Base-by-base conservation (phyloP, 2,797 vertebrate species). In the Clarias pachynema region DNA sequence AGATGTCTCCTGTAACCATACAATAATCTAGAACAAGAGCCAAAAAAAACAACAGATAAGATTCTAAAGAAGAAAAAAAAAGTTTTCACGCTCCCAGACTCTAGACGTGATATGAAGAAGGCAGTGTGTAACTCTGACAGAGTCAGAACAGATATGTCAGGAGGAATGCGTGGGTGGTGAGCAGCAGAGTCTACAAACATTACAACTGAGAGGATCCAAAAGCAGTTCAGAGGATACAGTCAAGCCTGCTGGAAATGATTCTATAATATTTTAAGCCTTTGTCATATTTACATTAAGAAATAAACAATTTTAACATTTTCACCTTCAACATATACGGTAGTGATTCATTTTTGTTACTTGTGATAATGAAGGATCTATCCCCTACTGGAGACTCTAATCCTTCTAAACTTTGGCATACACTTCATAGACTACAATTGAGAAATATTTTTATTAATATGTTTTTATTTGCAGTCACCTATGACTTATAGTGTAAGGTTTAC, bases 121-220 rank as follows among this genome's bases (percentile, higher is more conserved):
- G 40, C 59, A 68, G 59, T 63, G 34, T 15, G 37, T 37, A 62
- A 60, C 22, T 78, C 75, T 60, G 75, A 62, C 75, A 62, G 75
- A 79, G 34, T 79, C 59, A 80, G 60, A 53, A 80, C n/a, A 49
- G 78, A 80, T 80, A 80, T 80, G 78, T 49, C 60, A 65, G 62
- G 60, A 49, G 10, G 62, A 80, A 49, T 80, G 78, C n/a, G 78
- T 80, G 62, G 60, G 78, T 65, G 62, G 60, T 18, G 78, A 65
- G 78, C 60, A 80, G 29, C n/a, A 66, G 60, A 18, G 60, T 16
- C 60, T 65, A 63, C 79, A 84, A 68, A 66, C 83, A 44, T 78
- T 79, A 72, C 29, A 56, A 82, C 82, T 53, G 60, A 65, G 60
- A 22, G 12, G 62, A 79, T 65, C 37, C 78, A 40, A 63, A 44